Evolutionary conservation across 2,113 vertebrate genomes (phyloP), one percentile per base, ranked within the genome.

Genomic region (Microtus richardsoni): DNA sequence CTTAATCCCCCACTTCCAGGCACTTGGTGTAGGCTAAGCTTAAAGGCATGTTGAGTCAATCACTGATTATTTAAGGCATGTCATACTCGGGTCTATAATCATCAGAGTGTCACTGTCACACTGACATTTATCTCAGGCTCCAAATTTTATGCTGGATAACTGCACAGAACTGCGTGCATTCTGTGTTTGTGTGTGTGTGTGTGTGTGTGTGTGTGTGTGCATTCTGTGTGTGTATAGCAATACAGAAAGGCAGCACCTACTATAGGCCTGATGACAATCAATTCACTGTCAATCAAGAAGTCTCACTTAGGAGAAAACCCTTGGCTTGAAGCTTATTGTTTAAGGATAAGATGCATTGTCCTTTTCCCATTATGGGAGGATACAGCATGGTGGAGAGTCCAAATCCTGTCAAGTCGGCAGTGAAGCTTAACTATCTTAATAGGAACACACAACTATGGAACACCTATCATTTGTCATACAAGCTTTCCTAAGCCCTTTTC

Each of bases 31-130:
- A 96, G 80, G 62, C 66, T 96, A 85, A 93, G 41, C 24, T 92
- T 88, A 95, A 77, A 96, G 88, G 62, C 79, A 92, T 77, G 86
- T 39, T 39, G 54, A 89, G 75, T 94, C 84, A 90, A 54, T 88
- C 66, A 71, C 36, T 64, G 80, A 78, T 94, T 95, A 82, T 85
- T 95, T 74, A 94, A 89, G 79, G 71, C 26, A 77, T 30, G 28
- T 92, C 71, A 88, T 77, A 64, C 79, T 80, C 77, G 52, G 79
- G 47, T 13, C 87, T 88, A 71, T 90, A 68, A 79, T 94, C 44
- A 86, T 28, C 71, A 82, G 44, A 91, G 54, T 88, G 82, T 47
- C 58, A 6, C 36, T 95, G 79, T 95, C 79, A 88, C 6, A 47
- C 52, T 71, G 52, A 82, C 21, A 10, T 54, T 95, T 75, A 85